Conservation (phyloP, 1,140 invertebrate species). For the Megalonaias nervosa region DNA sequence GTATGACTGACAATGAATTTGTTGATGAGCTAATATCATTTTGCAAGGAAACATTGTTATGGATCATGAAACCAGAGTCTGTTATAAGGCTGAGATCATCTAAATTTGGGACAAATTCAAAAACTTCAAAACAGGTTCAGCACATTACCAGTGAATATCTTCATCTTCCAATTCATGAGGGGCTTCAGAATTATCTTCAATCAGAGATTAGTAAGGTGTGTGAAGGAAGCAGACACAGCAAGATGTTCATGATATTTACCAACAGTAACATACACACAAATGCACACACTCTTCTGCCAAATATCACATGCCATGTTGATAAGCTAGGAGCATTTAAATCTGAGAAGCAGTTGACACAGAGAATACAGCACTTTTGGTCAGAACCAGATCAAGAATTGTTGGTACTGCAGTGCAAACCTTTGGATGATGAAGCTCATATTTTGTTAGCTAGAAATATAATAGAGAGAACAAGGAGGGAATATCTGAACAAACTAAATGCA, state of each 20-base stretch:
- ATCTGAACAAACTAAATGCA: neutral
- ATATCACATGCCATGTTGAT: constrained; percentile 13
- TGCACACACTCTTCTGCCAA: constrained; percentile 1
- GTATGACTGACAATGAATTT: neutral
- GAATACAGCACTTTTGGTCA: constrained; percentile 41
- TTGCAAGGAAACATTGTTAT: constrained; percentile 22
- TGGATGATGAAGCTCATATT: constrained; percentile 38
- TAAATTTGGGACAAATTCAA: neutral
- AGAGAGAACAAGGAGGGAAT: constrained; percentile 34
- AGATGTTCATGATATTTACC: constrained; percentile 37
- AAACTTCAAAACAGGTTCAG: neutral
- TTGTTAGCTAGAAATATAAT: constrained; percentile 44
- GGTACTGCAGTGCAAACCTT: constrained; percentile 35
- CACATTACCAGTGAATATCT: constrained; percentile 13
- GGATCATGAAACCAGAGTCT: constrained; percentile 42
- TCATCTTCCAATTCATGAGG: constrained; percentile 40
- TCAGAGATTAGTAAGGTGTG: neutral
- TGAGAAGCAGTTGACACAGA: constrained; percentile 43
- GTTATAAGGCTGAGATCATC: constrained; percentile 33
- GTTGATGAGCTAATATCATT: neutral
- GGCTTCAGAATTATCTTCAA: constrained; percentile 26
- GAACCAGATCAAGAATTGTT: constrained; percentile 21
- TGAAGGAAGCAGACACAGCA: neutral
- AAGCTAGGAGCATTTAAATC: constrained; percentile 48
- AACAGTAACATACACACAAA: constrained; percentile 35